Base-by-base conservation (phyloP, 2,888 invertebrate genomes). In the Camptogramma bilineatum region DNA sequence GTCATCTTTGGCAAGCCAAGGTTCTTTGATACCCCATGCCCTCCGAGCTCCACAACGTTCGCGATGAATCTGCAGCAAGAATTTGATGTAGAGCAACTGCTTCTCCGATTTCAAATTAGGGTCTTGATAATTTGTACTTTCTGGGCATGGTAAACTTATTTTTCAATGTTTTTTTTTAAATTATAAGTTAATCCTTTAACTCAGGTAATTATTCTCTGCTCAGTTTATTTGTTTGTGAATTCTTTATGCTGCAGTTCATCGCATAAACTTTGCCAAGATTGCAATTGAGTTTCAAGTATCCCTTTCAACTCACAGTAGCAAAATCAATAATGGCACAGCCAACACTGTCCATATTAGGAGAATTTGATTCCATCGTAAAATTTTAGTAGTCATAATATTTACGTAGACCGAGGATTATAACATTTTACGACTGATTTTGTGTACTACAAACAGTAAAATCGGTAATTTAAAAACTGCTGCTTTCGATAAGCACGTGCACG, bases 1-100 rank as follows among this genome's bases (percentile, higher is more conserved):
- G 86, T 87, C 82, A 94, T 83, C 74, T 80, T 85, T 2, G 94
- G 94, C 16, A 94, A 72, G 0, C 94, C 94, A 51, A 88, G 80
- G 74, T 92, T 89, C 68, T 85, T 91, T 7, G 76, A 71, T 52
- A 94, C 88, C 10, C 94, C 94, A 8, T 80, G 81, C 42, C 86
- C 83, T 28, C 88, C 86, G 65, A 94, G 86, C 67, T 91, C 90
- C 66, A 94, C 88, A 1, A 83, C 62, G 73, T 77, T 86, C 10
- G 86, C 88, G 73, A 91, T 81, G 78, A 80, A 93, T 88, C 92
- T 93, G 88, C 68, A 82, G 86, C 79, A 73, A 87, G 79, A 85
- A 84, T 34, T 44, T 28, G 54, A 62, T 72, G 62, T 64, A 66
- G 58, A 44, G 50, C 42, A 39, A 39, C 52, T 47, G 18, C 19